A percentile compares a stretch with the other conserved stretches of the same genome.
phyloP scores from a whole-genome alignment of 1,140 invertebrate genomes.

The Sycobia sp. region DNA sequence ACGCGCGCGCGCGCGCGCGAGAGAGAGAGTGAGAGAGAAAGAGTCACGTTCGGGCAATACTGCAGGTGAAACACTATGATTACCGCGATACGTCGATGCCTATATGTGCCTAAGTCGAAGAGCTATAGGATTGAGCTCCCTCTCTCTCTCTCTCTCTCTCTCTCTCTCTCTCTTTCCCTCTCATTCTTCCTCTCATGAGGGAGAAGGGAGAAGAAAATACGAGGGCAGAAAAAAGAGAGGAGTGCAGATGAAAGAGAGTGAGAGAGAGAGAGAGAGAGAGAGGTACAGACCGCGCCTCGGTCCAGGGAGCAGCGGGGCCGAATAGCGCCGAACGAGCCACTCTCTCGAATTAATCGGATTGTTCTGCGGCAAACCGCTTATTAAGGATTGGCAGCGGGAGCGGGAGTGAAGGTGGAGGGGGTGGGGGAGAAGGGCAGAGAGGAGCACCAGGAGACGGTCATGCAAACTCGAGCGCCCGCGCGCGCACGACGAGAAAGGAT shows the following conservation, averaged over 20 bases:
- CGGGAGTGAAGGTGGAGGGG: background rate
- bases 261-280: conserved; percentile 27
- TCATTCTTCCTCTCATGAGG: too few species aligned
- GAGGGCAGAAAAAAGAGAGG: conserved; percentile 29
- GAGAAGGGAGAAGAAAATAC: conserved; percentile 28
- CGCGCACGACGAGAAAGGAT: conserved; percentile 17
- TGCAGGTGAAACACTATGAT: conserved; percentile 54
- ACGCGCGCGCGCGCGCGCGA: too few species aligned
- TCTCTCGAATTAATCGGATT: conserved; percentile 56
- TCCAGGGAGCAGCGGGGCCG: conserved; percentile 4
- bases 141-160: too few species aligned
- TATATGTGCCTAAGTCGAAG: conserved; percentile 40
- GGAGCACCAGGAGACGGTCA: conserved; percentile 33
- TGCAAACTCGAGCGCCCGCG: conserved; percentile 47
- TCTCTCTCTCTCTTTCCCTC: too few species aligned
- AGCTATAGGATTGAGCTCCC: background rate
- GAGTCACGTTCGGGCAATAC: conserved; percentile 55
- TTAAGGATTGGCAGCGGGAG: conserved; percentile 42
- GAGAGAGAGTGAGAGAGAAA: too few species aligned
- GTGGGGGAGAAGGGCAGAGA: background rate
- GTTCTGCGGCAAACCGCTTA: conserved; percentile 55
- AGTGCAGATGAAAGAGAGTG: background rate
- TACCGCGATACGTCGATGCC: conserved; percentile 47
- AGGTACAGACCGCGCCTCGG: conserved; percentile 31
- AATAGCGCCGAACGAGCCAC: conserved; percentile 28